These are phyloP conservation scores for Syngnathus rostellatus DNA, from an alignment of 2,797 vertebrate genomes.

Conservation along the genomic window DNA sequence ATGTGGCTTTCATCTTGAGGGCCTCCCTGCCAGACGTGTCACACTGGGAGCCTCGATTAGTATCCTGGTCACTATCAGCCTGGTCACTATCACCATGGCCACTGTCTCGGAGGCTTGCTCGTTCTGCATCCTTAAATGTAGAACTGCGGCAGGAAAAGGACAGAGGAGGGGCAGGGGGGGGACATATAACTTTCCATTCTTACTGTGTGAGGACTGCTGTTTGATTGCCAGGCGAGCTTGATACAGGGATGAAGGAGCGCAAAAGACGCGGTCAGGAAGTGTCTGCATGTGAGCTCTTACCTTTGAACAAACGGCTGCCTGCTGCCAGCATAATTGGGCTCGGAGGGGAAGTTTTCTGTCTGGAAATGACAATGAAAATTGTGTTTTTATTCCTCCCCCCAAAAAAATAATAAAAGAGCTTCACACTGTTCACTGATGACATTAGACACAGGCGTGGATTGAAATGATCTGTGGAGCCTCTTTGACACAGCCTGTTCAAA, in stretches of 20 bases:
- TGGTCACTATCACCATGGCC: constrained; percentile 99
- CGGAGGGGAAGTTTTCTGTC: constrained; percentile 99
- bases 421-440: background rate
- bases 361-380: constrained; percentile 81
- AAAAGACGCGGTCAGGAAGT: constrained; percentile 71
- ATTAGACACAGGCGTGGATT: constrained; percentile 10
- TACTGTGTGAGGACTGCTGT: constrained; percentile 29
- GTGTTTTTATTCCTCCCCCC: constrained; percentile 19
- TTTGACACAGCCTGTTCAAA: constrained; percentile 1
- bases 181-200: constrained; percentile 39
- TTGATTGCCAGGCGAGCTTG: constrained; percentile 39
- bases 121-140: constrained; percentile 99
- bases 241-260: constrained; percentile 43
- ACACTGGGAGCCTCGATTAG: constrained; percentile 99
- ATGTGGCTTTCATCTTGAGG: constrained; percentile 98
- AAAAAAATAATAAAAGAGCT: constrained; percentile 8
- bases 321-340: constrained; percentile 99
- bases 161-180: constrained; percentile 12
- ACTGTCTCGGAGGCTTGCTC: constrained; percentile 98
- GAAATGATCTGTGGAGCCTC: constrained; percentile 3
- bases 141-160: constrained; percentile 80
- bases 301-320: constrained; percentile 99
- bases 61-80: constrained; percentile 99
- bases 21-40: constrained; percentile 99
- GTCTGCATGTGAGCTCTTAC: constrained; percentile 86